Conservation (phyloP, 1,140 invertebrate genomes). For the Drosophila nasuta region DNA sequence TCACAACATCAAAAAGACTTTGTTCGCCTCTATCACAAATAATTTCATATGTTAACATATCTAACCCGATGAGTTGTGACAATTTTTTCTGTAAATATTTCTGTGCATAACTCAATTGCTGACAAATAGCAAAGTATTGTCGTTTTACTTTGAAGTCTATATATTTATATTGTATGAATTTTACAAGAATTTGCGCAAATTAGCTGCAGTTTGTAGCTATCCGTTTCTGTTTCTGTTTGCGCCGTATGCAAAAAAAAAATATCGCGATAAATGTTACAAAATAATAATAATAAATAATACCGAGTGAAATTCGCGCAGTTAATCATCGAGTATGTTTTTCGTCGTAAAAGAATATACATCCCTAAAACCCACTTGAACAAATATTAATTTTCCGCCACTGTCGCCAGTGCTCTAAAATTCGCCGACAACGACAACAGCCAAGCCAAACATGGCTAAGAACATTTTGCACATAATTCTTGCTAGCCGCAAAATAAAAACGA, state of each 20-base stretch:
- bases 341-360: conserved; percentile 11
- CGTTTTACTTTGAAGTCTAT: too few species aligned
- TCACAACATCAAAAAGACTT: neutral
- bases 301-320: conserved; percentile 20
- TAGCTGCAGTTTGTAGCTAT: too few species aligned
- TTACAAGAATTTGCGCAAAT: too few species aligned
- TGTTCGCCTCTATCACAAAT: too few species aligned
- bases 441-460: conserved; percentile 52
- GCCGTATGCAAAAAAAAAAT: neutral
- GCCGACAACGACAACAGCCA: conserved; percentile 9
- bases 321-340: too few species aligned
- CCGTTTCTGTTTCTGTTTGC: neutral
- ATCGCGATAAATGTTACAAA: conserved; percentile 19
- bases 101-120: conserved; percentile 14
- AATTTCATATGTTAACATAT: too few species aligned
- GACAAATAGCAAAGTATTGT: neutral
- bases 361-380: conserved; percentile 51
- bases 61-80: conserved; percentile 29
- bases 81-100: conserved; percentile 35
- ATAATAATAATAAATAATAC: too few species aligned
- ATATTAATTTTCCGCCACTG: conserved; percentile 55
- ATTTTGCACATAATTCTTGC: conserved; percentile 57
- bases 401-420: conserved; percentile 31
- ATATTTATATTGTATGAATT: too few species aligned
- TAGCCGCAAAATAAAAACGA: conserved; percentile 40